Base-by-base conservation (phyloP, 2,113 vertebrate species). In the Albula goreensis region DNA sequence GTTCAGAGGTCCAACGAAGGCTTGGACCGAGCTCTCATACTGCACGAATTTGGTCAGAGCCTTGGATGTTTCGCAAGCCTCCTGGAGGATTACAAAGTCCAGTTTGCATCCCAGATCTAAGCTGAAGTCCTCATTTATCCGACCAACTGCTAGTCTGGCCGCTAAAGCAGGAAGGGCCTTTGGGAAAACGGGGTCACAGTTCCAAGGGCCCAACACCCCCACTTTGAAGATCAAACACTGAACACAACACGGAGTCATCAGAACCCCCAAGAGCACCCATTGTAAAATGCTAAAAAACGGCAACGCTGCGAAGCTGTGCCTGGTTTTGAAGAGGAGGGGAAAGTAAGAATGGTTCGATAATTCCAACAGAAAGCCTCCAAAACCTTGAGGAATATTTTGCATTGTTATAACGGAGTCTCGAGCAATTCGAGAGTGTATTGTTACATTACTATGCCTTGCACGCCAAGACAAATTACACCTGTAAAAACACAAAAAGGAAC, bases 1-100 rank as follows among this genome's bases (percentile, higher is more conserved):
- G 50, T 96, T 97, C 86, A 93, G 79, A 56, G 94, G 96, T 6
- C 94, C 96, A 88, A 96, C 56, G 63, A 96, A 96, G 83, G 90
- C 95, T 3, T 95, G 95, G n/a, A 92, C 90, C 82, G 88, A 81
- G 81, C 95, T 93, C 85, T 87, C 89, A 85, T 94, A 89, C 80
- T 84, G 92, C 83, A 91, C 25, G 83, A 96, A 96, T 84, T 87
- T 89, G 80, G 92, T 41, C 13, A 96, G 89, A 5, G 95, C 95
- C 80, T 85, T 92, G 0, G 93, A 90, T 2, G 95, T 92, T 80
- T 94, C 91, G 82, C 95, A 95, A 81, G 93, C 95, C 90, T 96
- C 94, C 17, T 92, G 90, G 50, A 95, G 88, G 84, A 96, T 89
- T 60, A 92, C 89, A 22, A 93, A 96, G 83, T 95, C 92, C 83